Evolutionary conservation across 2,888 invertebrate genomes (phyloP).

Genomic region (Sepiola atlantica): DNA sequence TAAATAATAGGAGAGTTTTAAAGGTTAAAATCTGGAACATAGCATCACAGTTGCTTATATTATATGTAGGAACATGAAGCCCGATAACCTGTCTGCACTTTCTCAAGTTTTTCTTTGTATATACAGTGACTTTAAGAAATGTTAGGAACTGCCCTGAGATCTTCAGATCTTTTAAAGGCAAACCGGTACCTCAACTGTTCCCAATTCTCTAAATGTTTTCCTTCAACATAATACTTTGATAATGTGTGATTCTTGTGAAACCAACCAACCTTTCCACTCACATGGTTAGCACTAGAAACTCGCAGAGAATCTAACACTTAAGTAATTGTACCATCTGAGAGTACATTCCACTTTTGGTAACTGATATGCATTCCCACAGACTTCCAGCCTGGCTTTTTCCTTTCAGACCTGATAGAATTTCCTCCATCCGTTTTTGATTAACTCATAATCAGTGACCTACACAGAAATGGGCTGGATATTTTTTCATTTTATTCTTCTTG

Average conservation of each 20-base stretch:
- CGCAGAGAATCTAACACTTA: constrained; percentile 17
- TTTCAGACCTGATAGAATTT: constrained; percentile 32
- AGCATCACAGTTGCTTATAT: too few relatives aligned
- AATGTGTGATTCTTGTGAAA: not conserved
- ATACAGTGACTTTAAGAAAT: not conserved
- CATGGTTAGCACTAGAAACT: constrained; percentile 32
- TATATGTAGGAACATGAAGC: too few relatives aligned
- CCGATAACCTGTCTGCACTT: not conserved
- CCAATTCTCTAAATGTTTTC: not conserved
- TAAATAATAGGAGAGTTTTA: too few relatives aligned
- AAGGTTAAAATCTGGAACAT: too few relatives aligned
- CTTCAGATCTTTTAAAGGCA: not conserved
- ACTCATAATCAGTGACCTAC: constrained; percentile 6
- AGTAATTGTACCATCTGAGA: not conserved
- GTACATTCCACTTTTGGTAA: constrained; percentile 6
- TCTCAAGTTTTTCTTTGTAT: not conserved
- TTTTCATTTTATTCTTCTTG: not conserved
- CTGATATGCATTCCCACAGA: not conserved
- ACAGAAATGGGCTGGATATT: not conserved
- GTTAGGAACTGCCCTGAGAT: not conserved
- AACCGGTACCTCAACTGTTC: not conserved
- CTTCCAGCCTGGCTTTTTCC: constrained; percentile 19
- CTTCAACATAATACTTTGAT: constrained; percentile 18
- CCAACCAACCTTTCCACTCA: constrained; percentile 6
- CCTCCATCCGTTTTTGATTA: constrained; percentile 32